Base-by-base conservation (phyloP, 2,888 invertebrate species). In the Xanthia icteritia region DNA sequence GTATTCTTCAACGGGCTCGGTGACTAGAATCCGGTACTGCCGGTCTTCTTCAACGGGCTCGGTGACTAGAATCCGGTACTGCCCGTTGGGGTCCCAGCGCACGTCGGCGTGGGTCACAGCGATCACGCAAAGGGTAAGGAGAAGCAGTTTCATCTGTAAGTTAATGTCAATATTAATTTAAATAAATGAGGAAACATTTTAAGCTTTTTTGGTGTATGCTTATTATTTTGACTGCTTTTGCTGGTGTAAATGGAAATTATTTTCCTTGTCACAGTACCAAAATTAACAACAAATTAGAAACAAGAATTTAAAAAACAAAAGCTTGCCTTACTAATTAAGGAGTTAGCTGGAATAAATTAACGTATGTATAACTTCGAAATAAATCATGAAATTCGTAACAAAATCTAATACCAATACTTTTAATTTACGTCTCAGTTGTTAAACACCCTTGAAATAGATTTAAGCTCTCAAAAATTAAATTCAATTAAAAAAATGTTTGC, bases 111-210 rank as follows among this genome's bases (percentile, higher is more conserved):
- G 54, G 20, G 81, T 75, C 5, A 84, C 79, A n/a, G 86, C 83
- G 36, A 87, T 36, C 71, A 86, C 54, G 17, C 86, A 81, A 17
- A 86, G 60, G 13, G 88, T 42, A 5, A 88, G 48, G 0, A 89
- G 61, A 23, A 88, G 36, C 58, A 89, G 56, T 83, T 89, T 91
- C 92, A 92, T 92, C 92, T 92, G 87, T 27, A 86, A 89, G 39
- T 69, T 73, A 83, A 54, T 45, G 0, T 39, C 4, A 39, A 48
- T 66, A 54, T 60, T 54, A 36, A 54, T 31, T 39, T 20, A 31
- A 45, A 1, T 20, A 36, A 63, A 42, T 23, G 2, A 31, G 31
- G 11, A 23, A 66, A 11, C 1, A 39, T 27, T 27, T 39, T 0
- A 5, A 27, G 20, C 5, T 61, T 61, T 36, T 9, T 20, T 61